Evolutionary conservation across 2,113 vertebrate genomes (phyloP).

Genomic region (Dasypus novemcinctus): DNA sequence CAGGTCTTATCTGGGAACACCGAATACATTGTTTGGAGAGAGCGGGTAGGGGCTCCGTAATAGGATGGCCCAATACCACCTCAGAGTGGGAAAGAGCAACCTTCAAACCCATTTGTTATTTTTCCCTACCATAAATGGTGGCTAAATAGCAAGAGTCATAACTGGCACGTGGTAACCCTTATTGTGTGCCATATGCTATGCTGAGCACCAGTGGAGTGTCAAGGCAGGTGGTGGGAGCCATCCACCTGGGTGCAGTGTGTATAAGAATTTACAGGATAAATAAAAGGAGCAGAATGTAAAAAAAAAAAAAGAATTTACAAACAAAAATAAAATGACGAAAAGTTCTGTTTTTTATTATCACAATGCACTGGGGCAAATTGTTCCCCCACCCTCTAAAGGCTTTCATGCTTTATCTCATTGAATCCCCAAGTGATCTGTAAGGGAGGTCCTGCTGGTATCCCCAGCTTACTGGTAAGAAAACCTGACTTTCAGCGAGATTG

Average conservation of each 20-base stretch:
- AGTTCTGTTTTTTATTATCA: not conserved
- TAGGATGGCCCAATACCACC: not conserved
- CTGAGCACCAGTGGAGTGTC: not conserved
- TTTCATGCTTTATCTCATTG: not conserved
- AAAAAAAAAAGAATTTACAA: not conserved
- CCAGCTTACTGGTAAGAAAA: not conserved
- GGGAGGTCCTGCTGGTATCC: not conserved
- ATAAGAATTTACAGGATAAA: not conserved
- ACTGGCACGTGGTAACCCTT: too few species aligned
- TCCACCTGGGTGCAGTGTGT: not conserved
- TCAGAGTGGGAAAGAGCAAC: not conserved
- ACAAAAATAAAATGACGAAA: not conserved
- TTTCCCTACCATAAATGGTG: not conserved
- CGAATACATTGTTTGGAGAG: not conserved
- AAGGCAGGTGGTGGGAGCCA: not conserved
- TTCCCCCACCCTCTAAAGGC: not conserved
- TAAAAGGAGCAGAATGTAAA: too few species aligned
- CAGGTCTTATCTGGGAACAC: not conserved
- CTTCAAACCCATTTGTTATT: not conserved
- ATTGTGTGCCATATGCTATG: not conserved
- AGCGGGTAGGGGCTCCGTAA: not conserved
- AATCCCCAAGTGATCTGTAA: not conserved
- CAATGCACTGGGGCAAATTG: not conserved
- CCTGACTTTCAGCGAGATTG: not conserved
- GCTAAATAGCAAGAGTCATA: not conserved